Conservation (phyloP, 2,888 invertebrate species). For the Melieria omissa region DNA sequence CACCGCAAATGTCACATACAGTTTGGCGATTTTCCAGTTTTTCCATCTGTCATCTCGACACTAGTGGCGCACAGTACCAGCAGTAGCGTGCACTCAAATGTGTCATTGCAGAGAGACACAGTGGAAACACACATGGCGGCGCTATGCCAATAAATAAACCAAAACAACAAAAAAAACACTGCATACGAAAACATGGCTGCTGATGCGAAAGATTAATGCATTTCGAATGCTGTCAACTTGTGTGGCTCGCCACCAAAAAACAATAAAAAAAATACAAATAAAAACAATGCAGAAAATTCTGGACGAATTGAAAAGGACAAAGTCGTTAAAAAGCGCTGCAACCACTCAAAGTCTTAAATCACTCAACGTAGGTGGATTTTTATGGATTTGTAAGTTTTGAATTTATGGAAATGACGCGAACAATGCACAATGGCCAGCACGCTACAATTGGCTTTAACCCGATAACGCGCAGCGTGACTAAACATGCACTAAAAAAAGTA, state of each 20-base stretch:
- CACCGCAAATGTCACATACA: not conserved
- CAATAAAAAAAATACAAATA: too few species aligned
- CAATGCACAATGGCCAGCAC: too few species aligned
- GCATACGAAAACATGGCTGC: not conserved
- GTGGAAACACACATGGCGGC: too few species aligned
- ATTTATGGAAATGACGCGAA: too few species aligned
- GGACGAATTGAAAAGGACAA: not conserved
- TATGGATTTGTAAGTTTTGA: too few species aligned
- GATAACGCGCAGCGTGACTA: too few species aligned
- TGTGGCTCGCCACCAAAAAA: not conserved
- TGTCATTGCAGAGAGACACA: too few species aligned
- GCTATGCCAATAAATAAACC: too few species aligned
- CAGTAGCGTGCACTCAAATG: not conserved
- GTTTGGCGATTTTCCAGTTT: conserved; percentile 39
- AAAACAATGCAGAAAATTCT: not conserved
- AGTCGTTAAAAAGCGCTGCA: not conserved
- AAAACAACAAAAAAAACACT: too few species aligned
- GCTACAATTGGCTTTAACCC: too few species aligned
- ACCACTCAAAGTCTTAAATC: not conserved
- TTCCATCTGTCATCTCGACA: not conserved
- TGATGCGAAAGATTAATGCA: conserved; percentile 22
- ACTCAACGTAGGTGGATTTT: too few species aligned
- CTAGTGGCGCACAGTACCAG: not conserved
- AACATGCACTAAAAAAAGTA: too few species aligned
- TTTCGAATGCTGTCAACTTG: conserved; percentile 24